A percentile compares a stretch with the other conserved stretches of the same genome.
Evolutionary conservation across 2,888 invertebrate species (phyloP).

Genomic region (Diaprepes abbreviatus): DNA sequence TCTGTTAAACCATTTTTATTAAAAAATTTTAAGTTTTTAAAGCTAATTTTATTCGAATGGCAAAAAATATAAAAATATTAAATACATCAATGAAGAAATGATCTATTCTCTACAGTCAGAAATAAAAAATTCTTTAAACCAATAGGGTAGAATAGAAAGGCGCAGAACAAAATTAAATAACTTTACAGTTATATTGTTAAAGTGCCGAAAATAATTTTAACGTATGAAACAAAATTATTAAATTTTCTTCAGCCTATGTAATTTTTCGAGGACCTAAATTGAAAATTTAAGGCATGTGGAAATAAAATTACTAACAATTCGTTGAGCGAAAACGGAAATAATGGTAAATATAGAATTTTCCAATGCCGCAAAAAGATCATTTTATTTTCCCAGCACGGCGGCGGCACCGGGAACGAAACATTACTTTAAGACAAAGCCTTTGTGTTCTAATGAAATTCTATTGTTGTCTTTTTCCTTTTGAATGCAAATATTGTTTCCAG

Average conservation of each 20-base stretch:
- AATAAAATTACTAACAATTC: slow-evolving; percentile 41
- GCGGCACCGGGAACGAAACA: slow-evolving; percentile 3
- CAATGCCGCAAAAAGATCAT: slow-evolving; percentile 22
- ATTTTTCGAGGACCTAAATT: slow-evolving; percentile 13
- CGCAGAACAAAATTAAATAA: neutral
- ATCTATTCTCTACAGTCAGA: no score
- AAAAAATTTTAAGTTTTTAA: no score
- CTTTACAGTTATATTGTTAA: neutral
- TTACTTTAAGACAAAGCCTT: slow-evolving; percentile 27
- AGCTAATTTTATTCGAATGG: no score
- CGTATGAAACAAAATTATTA: neutral
- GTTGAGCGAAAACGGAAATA: slow-evolving; percentile 37
- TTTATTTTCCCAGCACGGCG: slow-evolving; percentile 6
- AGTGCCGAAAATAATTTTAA: neutral
- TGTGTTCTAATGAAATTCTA: slow-evolving; percentile 21
- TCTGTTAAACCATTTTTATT: no score
- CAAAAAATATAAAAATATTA: no score
- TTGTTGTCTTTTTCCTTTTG: slow-evolving; percentile 16
- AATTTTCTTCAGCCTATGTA: neutral
- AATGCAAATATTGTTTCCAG: slow-evolving; percentile 8
- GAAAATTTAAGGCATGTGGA: slow-evolving; percentile 32
- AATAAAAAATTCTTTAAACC: no score
- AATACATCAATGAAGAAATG: no score
- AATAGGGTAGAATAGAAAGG: no score
- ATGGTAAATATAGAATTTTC: slow-evolving; percentile 33